phyloP scores from a whole-genome alignment of 2,797 vertebrate species.

The Pristis pectinata region DNA sequence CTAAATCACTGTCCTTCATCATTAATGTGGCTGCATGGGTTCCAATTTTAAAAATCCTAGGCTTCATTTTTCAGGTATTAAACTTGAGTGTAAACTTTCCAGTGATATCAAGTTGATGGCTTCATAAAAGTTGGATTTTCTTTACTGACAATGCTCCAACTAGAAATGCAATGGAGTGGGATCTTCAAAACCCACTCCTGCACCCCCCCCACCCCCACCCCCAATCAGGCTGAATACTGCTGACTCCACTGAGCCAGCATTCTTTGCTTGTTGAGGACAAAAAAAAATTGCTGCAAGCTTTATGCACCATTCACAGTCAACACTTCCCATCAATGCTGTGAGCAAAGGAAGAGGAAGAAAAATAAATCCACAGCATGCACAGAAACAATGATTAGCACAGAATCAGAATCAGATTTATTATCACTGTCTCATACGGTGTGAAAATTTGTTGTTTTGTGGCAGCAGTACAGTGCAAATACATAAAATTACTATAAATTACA shows the following conservation, averaged over 20 bases:
- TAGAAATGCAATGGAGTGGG: not conserved
- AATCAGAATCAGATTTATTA: no score
- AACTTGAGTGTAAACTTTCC: not conserved
- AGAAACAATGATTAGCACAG: not conserved
- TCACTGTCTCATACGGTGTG: no score
- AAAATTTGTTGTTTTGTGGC: no score
- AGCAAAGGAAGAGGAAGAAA: not conserved
- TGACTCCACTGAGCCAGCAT: not conserved
- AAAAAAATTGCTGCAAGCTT: not conserved
- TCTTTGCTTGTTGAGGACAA: not conserved
- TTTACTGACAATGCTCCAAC: not conserved
- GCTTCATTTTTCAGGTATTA: not conserved
- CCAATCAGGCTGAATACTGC: not conserved
- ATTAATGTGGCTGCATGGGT: not conserved
- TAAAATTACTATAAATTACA: no score
- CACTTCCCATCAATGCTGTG: not conserved
- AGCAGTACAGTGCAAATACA: no score
- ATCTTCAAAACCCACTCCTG: not conserved
- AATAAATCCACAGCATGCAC: not conserved
- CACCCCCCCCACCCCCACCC: no score
- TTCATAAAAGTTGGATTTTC: not conserved
- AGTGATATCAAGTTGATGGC: not conserved
- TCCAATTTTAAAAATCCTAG: not conserved
- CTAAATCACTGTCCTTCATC: not conserved
- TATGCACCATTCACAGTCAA: not conserved